Evolutionary conservation across 2,888 invertebrate genomes (phyloP), one percentile per base, ranked within the genome.

Genomic region (Nephrocerus scutellatus): DNA sequence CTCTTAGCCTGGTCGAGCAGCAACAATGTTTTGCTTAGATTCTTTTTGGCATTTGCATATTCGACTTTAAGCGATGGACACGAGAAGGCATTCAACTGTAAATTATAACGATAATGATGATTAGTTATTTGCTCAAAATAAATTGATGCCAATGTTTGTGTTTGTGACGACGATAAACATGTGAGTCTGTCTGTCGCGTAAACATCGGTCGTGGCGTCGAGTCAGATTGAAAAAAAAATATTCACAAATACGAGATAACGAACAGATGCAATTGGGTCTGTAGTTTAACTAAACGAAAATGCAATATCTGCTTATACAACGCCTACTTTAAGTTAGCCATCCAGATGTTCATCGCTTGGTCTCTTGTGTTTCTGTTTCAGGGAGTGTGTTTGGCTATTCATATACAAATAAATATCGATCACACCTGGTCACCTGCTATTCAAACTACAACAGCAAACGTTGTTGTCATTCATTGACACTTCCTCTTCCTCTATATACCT

Each of bases 51-150:
- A 36, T 56, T 53, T 33, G 47, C 48, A 33, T 51, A 55, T 39
- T 60, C 54, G 32, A 48, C 45, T 48, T 66, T 63, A 22, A 54
- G 35, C 38, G 54, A 49, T 35, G 60, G 58, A 43, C 62, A 64
- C 30, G 57, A 51, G 50, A 68, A 59, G 20, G 63, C 61, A 49
- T 69, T 66, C 53, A 69, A 50, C 69, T 69, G 43, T 22, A 59
- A 57, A 26, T 14, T 42, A 14, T 39, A 36, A 36, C 30, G 24
- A 34, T 35, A 22, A 36, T 37, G 4, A 8, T 22, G 7, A 7
- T 22, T 22, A 10, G 7, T 7, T 22, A 22, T 22, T 22, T 23
- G 12, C 15, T 25, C n/a, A 30, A 14, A 30, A 20, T 9, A 37
- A 34, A 21, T 30, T 19, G 9, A 30, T 37, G 33, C 13, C 37